Base-by-base conservation (phyloP, 2,888 invertebrate species). In the Caradrina kadenii region DNA sequence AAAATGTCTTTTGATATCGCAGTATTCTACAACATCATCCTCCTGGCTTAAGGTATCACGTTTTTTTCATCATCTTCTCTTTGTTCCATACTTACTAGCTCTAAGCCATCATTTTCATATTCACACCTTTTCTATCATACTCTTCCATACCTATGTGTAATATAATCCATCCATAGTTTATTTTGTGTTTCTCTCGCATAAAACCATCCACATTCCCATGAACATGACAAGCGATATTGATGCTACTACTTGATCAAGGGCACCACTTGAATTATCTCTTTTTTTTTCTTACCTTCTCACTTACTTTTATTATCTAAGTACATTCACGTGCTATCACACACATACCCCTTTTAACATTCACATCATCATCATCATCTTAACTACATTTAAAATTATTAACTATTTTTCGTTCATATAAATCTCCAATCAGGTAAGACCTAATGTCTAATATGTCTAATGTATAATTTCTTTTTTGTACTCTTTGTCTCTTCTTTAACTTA, bases 351-450 rank as follows among this genome's bases (percentile, higher is more conserved):
- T 10, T 15, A 42, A 31, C 6, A 22, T 15, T 52, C n/a, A 49
- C 42, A 71, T 56, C 15, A 15, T n/a, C 31, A 39, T n/a, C n/a
- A n/a, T n/a, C n/a, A n/a, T n/a, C n/a, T n/a, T n/a, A n/a, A n/a
- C 5, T n/a, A 45, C 39, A 42, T 39, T 35, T 35, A 0, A 49
- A 50, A 22, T 50, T 21, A n/a, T 35, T 52, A 45, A 45, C 6
- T 7, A 39, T 62, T 31, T 52, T 19, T 50, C 17, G 0, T 22
- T n/a, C 15, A 31, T 6, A 8, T 35, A 60, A 39, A 17, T 26
- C 8, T 52, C 17, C n/a, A 55, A 49, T 26, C 76, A 83, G 83
- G 83, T 83, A 82, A 83, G 83, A 73, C 31, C 11, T 6, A 39
- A 11, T 45, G 31, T 68, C 39, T 52, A 48, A 48, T 64, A 39